phyloP scores from a whole-genome alignment of 2,797 vertebrate species.

The Hippoglossus hippoglossus region DNA sequence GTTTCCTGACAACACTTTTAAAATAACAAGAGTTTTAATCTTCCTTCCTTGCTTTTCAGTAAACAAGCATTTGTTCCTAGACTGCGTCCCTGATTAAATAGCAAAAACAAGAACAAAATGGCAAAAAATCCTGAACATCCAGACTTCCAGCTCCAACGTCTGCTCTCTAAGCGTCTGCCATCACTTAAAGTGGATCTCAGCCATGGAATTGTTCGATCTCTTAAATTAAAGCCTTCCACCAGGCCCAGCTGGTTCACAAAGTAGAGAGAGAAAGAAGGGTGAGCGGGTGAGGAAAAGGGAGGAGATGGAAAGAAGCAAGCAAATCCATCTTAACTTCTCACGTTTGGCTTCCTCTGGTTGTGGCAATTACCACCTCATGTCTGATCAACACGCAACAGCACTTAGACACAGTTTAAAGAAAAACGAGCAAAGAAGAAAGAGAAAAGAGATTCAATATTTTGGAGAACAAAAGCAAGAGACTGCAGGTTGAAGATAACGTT shows the following conservation, averaged over 20 bases:
- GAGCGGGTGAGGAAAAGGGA: slow-evolving; percentile 33
- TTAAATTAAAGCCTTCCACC: slow-evolving; percentile 82
- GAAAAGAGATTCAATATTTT: slow-evolving; percentile 11
- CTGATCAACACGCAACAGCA: slow-evolving; percentile 44
- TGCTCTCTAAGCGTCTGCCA: slow-evolving; percentile 67
- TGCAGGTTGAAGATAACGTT: slow-evolving; percentile 52
- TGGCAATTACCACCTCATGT: slow-evolving; percentile 72
- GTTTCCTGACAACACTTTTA: slow-evolving; percentile 22
- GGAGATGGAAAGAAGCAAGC: slow-evolving; percentile 56
- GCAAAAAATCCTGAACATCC: slow-evolving; percentile 69
- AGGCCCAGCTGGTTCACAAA: slow-evolving; percentile 74
- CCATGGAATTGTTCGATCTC: slow-evolving; percentile 82
- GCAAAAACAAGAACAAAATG: slow-evolving; percentile 48
- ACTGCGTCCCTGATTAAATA: slow-evolving; percentile 41
- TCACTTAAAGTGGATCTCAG: slow-evolving; percentile 76
- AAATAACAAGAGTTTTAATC: slow-evolving; percentile 22
- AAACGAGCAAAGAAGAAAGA: slow-evolving; percentile 30
- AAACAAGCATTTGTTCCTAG: slow-evolving; percentile 45
- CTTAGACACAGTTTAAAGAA: slow-evolving; percentile 37
- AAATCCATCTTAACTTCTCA: slow-evolving; percentile 64
- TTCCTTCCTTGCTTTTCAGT: slow-evolving; percentile 11
- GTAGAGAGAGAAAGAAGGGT: slow-evolving; percentile 26
- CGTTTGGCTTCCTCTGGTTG: slow-evolving; percentile 69
- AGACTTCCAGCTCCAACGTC: slow-evolving; percentile 58
- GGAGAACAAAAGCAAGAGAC: slow-evolving; percentile 29